Conservation (phyloP, 2,888 invertebrate species). For the Sarcophaga caerulescens region DNA sequence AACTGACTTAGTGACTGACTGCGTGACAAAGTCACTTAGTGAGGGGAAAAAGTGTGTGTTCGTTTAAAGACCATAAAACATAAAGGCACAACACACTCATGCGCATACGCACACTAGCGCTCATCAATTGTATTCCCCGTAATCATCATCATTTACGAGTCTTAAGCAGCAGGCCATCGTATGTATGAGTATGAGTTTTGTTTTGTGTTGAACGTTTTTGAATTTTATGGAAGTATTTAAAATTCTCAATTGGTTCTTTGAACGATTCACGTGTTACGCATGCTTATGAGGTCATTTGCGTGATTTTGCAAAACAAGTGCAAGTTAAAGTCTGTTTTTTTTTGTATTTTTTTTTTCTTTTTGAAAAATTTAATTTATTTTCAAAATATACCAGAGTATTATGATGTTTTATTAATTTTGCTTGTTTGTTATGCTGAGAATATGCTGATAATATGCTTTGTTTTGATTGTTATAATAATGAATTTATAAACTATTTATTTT, state of each 20-base stretch:
- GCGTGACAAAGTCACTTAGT: slow-evolving; percentile 22
- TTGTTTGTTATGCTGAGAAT: slow-evolving; percentile 7
- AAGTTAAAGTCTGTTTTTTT: slow-evolving; percentile 54
- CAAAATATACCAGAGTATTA: neutral
- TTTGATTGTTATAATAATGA: neutral
- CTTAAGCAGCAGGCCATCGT: slow-evolving; percentile 10
- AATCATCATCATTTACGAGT: slow-evolving; percentile 13
- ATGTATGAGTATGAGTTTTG: neutral
- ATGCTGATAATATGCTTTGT: neutral
- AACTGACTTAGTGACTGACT: slow-evolving; percentile 7
- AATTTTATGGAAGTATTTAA: slow-evolving; percentile 67
- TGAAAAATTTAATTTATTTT: no score
- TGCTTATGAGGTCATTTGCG: slow-evolving; percentile 72
- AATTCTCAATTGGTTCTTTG: slow-evolving; percentile 64
- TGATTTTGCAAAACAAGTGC: slow-evolving; percentile 69
- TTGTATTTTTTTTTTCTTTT: neutral
- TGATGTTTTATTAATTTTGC: slow-evolving; percentile 18
- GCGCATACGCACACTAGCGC: neutral
- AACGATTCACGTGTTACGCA: slow-evolving; percentile 69
- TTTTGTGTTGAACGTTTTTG: slow-evolving; percentile 46
- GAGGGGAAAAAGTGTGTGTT: slow-evolving; percentile 40
- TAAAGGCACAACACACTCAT: slow-evolving; percentile 27
- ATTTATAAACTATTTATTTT: slow-evolving; percentile 16
- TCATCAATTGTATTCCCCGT: slow-evolving; percentile 24
- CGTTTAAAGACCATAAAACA: slow-evolving; percentile 42